Evolutionary conservation across 2,113 vertebrate species (phyloP).

Genomic region (Charina bottae): DNA sequence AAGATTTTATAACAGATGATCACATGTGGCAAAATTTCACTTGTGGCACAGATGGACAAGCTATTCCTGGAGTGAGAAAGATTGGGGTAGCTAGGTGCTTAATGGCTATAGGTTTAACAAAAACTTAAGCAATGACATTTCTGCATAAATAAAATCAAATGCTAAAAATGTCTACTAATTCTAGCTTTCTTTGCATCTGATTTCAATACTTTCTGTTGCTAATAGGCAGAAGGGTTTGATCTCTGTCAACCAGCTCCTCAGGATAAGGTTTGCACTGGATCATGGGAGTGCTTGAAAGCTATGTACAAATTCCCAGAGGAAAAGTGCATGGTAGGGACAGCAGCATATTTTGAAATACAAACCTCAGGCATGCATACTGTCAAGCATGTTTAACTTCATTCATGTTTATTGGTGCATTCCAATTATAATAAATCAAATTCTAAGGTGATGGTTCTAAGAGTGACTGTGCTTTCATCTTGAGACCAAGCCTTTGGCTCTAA

Average conservation of each 20-base stretch:
- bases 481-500: slow-evolving; percentile 59
- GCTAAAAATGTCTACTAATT: neutral
- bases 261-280: slow-evolving; percentile 23
- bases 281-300: slow-evolving; percentile 45
- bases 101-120: neutral
- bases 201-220: neutral
- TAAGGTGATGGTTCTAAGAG: slow-evolving; percentile 38
- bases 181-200: neutral
- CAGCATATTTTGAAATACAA: slow-evolving; percentile 29
- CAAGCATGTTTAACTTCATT: slow-evolving; percentile 63
- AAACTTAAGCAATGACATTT: neutral
- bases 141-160: neutral
- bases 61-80: neutral
- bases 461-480: slow-evolving; percentile 55
- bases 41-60: neutral
- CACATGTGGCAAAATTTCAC: neutral
- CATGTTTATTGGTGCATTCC: slow-evolving; percentile 53
- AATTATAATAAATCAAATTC: slow-evolving; percentile 71
- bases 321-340: neutral
- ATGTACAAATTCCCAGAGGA: slow-evolving; percentile 40
- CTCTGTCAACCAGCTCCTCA: neutral
- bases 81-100: neutral
- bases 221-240: neutral
- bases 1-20: neutral
- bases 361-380: slow-evolving; percentile 38